phyloP scores from a whole-genome alignment of 2,888 invertebrate genomes.

The Candidula unifasciata region DNA sequence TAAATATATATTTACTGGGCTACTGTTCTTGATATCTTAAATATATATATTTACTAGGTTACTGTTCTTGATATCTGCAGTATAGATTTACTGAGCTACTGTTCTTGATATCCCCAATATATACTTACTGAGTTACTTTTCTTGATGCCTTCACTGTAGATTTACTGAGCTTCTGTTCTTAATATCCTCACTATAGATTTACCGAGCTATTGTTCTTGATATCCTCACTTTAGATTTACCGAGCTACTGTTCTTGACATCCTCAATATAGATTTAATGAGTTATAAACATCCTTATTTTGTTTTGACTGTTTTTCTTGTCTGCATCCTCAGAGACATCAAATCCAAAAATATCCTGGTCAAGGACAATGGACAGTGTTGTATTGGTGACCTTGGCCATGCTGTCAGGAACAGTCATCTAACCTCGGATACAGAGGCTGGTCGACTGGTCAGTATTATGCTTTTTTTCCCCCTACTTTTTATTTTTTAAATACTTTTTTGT shows the following conservation, averaged over 20 bases:
- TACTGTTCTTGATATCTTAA: background rate
- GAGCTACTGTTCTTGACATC: background rate
- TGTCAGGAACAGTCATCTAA: slow-evolving; percentile 78
- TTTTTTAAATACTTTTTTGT: no score
- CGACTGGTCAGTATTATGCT: slow-evolving; percentile 24
- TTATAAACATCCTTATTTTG: background rate
- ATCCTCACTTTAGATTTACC: no score
- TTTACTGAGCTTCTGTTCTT: no score
- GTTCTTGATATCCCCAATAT: no score
- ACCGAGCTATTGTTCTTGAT: no score
- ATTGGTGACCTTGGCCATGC: slow-evolving; percentile 97
- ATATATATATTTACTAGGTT: background rate
- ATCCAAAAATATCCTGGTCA: slow-evolving; percentile 77
- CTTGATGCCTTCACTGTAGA: no score
- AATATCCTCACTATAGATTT: no score
- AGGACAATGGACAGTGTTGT: slow-evolving; percentile 88
- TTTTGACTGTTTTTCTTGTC: background rate
- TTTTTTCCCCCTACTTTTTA: no score
- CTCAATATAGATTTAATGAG: background rate
- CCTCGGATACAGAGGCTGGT: slow-evolving; percentile 3
- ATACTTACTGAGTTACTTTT: no score
- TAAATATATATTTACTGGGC: no score
- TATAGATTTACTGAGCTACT: no score
- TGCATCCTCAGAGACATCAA: slow-evolving; percentile 79
- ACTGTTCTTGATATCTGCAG: no score